These are phyloP conservation scores for Vidua chalybeata DNA, from an alignment of 2,113 vertebrate species.

Conservation along the genomic window DNA sequence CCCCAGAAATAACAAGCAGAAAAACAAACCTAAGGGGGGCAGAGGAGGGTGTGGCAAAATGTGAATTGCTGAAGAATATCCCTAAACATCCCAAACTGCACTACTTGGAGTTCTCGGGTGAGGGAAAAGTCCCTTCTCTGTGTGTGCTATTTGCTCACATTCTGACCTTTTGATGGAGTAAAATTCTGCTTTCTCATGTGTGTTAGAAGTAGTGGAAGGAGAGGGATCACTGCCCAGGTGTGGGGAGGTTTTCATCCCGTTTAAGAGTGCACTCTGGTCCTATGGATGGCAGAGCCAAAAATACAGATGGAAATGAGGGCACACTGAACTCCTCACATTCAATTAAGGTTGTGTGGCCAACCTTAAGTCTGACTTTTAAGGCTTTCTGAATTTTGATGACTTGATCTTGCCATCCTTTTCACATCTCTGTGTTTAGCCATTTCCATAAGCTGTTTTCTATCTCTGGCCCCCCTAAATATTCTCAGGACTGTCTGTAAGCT, in stretches of 20 bases:
- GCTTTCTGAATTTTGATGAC: neutral
- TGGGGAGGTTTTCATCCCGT: neutral
- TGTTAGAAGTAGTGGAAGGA: neutral
- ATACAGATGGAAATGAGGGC: neutral
- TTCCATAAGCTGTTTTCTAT: accelerated
- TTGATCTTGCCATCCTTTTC: neutral
- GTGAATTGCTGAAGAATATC: neutral
- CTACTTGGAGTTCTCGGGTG: neutral
- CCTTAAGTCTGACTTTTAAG: neutral
- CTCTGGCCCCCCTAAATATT: neutral
- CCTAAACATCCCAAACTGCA: neutral
- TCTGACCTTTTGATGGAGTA: neutral
- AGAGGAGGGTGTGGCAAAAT: neutral
- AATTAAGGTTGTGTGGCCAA: neutral
- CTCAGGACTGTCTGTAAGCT: neutral
- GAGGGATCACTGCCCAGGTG: neutral
- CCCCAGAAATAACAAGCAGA: neutral
- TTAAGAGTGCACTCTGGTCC: neutral
- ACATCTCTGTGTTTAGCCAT: neutral
- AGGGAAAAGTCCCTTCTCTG: neutral
- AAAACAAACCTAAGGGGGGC: neutral
- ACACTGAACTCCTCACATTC: neutral
- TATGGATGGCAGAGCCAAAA: neutral
- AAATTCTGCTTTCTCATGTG: neutral
- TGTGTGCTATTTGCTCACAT: neutral